Evolutionary conservation across 2,888 invertebrate genomes (phyloP).

Genomic region (Ptilodon capucinus): DNA sequence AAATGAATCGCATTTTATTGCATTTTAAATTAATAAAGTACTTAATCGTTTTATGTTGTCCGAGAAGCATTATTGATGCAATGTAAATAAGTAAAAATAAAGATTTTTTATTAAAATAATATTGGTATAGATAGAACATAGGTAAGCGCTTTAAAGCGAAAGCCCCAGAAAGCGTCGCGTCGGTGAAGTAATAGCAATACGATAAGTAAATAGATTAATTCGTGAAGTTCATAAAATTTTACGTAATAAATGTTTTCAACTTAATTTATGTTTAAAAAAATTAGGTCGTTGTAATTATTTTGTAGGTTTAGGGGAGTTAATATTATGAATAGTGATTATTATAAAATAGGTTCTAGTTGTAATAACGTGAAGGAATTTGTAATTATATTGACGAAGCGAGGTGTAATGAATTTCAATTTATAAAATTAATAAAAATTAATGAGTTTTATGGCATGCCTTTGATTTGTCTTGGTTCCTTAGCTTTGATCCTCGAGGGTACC

Average conservation of each 20-base stretch:
- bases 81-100: conserved; percentile 50
- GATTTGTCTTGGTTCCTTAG: conserved; percentile 26
- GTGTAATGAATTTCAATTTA: conserved; percentile 82
- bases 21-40: conserved; percentile 5
- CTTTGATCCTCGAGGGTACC: conserved; percentile 28
- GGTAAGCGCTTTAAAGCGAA: conserved; percentile 17
- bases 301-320: conserved; percentile 70
- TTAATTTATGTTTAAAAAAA: conserved; percentile 68
- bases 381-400: conserved; percentile 71
- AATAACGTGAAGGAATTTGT: conserved; percentile 79
- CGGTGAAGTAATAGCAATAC: conserved; percentile 71
- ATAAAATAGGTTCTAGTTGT: conserved; percentile 68
- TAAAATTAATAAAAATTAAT: conserved; percentile 82
- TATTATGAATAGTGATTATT: conserved; percentile 64
- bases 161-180: conserved; percentile 25
- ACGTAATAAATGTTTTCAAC: conserved; percentile 66
- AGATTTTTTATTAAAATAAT: conserved; percentile 24
- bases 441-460: conserved; percentile 64
- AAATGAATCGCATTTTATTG: neutral
- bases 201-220: conserved; percentile 48
- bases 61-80: conserved; percentile 17
- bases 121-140: conserved; percentile 27
- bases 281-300: conserved; percentile 73
- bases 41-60: conserved; percentile 26
- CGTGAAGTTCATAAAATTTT: conserved; percentile 46